These are phyloP conservation scores for Ostrea edulis DNA, from an alignment of 1,140 invertebrate genomes.

Conservation along the genomic window DNA sequence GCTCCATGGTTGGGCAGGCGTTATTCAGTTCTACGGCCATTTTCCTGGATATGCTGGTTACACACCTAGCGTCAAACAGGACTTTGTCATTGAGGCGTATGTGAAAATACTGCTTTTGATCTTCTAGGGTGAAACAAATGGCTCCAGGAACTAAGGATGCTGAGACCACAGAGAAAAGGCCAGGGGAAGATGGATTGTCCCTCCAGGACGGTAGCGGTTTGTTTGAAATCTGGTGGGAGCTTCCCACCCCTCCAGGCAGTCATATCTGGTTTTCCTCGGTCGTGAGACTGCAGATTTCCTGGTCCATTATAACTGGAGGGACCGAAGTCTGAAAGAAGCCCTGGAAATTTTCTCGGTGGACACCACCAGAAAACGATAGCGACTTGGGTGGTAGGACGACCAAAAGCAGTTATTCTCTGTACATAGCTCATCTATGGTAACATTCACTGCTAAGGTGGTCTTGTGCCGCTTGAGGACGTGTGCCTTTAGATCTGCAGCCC, in stretches of 20 bases:
- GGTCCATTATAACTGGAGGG: not conserved
- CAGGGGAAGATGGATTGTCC: not conserved
- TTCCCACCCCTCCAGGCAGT: not conserved
- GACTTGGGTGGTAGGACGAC: not conserved
- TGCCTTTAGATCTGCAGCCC: not conserved
- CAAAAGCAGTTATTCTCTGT: constrained; percentile 9
- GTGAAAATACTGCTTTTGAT: not conserved
- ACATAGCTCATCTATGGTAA: no score
- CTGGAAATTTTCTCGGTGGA: not conserved
- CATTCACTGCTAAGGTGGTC: not conserved
- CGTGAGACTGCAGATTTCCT: not conserved
- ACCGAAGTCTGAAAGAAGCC: not conserved
- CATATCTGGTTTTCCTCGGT: not conserved
- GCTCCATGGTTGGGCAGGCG: no score
- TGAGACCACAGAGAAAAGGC: not conserved
- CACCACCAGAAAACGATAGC: not conserved
- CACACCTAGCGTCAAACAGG: not conserved
- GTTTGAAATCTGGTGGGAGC: not conserved
- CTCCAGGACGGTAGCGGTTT: no score
- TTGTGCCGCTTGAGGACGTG: not conserved
- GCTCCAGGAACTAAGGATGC: no score
- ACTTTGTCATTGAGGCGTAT: not conserved
- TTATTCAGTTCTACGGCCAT: not conserved
- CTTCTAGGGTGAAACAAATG: not conserved
- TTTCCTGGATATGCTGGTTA: not conserved